Conservation (phyloP, 1,140 invertebrate genomes). For the Tetranychus cinnabarinus region DNA sequence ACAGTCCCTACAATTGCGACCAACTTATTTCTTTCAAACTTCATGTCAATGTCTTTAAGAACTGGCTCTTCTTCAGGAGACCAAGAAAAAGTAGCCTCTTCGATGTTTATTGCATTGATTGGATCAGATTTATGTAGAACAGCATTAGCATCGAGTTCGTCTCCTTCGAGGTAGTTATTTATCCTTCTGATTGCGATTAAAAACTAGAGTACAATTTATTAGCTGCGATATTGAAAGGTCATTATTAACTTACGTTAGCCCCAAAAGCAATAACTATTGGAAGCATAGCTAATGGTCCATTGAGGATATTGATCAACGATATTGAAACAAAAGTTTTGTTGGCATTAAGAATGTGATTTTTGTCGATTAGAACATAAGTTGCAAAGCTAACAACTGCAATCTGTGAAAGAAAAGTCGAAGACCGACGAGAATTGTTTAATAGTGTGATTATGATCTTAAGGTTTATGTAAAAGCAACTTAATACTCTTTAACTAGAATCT, state of each 20-base stretch:
- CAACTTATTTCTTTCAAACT: slow-evolving; percentile 13
- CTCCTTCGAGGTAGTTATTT: slow-evolving; percentile 13
- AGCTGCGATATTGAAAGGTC: neutral
- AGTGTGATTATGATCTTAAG: no score
- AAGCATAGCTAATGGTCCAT: slow-evolving; percentile 31
- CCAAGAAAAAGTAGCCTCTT: neutral
- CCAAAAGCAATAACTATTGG: neutral
- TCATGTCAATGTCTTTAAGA: slow-evolving; percentile 11
- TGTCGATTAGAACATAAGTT: slow-evolving; percentile 23
- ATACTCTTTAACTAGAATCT: no score
- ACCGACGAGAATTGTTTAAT: no score
- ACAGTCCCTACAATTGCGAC: slow-evolving; percentile 28
- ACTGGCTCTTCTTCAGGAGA: neutral
- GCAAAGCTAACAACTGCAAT: slow-evolving; percentile 19
- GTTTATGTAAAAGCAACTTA: no score
- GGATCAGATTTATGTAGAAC: neutral
- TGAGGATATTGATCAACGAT: slow-evolving; percentile 40
- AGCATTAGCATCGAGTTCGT: slow-evolving; percentile 3
- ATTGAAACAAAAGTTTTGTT: slow-evolving; percentile 35
- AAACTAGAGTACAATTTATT: neutral
- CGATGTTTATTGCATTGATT: neutral
- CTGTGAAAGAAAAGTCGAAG: neutral
- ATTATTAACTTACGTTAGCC: neutral
- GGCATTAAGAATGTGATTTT: slow-evolving; percentile 28
- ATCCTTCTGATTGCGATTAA: slow-evolving; percentile 37